Base-by-base conservation (phyloP, 2,888 invertebrate species). In the Diabrotica balteata region DNA sequence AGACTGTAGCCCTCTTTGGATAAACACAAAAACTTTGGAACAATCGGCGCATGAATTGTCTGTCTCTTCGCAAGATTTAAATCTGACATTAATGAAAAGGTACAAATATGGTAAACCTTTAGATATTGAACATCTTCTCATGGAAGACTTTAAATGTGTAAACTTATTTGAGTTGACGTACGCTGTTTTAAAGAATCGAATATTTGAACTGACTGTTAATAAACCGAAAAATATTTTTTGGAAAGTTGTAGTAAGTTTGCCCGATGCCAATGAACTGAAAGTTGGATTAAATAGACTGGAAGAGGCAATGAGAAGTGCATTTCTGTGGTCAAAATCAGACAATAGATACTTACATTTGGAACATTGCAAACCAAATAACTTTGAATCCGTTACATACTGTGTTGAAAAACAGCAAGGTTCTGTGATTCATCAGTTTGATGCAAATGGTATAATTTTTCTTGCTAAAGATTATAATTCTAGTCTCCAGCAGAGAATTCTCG, bases 161-260 rank as follows among this genome's bases (percentile, higher is more conserved):
- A 75, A 82, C 63, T 59, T 82, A 44, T 71, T 72, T 17, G 66
- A 77, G 47, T 72, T 82, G 11, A 79, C 79, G 7, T 79, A 79
- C 59, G 72, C 73, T 10, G 58, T 75, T 17, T 69, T 84, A 51
- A 69, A 75, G 32, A 76, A 78, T 66, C 77, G 78, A 60, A 76
- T 76, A 57, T 71, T 69, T 11, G 75, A 78, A 45, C 59, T 78
- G 44, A 74, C 72, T 22, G 75, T 70, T 11, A 73, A 74, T 52
- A 69, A 79, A 58, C 78, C 76, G 42, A 80, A 77, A 59, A 77
- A 80, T 53, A 72, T 84, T n/a, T 87, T 83, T 74, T 91, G 91
- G 91, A 91, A 91, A 83, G 80, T 90, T 46, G 86, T 88, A 7
- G 79, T 91, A 59, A 87, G 89, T 7, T 85, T 89, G 64, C 88